Base-by-base conservation (phyloP, 1,140 invertebrate genomes). In the Ephestia elutella region DNA sequence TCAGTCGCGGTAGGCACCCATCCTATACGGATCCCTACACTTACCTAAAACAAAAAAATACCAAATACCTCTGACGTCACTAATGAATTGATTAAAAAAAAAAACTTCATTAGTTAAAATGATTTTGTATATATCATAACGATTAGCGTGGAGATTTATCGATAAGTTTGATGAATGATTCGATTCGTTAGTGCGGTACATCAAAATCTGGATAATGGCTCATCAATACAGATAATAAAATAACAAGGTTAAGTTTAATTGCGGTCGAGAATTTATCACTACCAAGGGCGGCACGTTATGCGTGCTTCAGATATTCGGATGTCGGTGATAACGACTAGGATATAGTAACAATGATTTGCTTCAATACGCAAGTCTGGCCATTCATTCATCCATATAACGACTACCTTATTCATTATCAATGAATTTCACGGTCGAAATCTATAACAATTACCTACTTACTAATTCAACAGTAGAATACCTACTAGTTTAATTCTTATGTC, bases 211-310 rank as follows among this genome's bases (percentile, higher is more conserved):
- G 28, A 32, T 32, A 54, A 54, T 55, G 48, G 38, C 49, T 38
- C 54, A 49, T 63, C 59, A 64, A 76, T 75, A 65, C 68, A 69
- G 64, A 68, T 67, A 69, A 62, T 71, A 60, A 61, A 60, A 58
- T 67, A 66, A 70, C 71, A 70, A 79, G 71, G 76, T 66, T 59
- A 56, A 19, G 18, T 5, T 65, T 78, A 70, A 79, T 75, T 67
- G 68, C 60, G 50, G 58, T 65, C 48, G 54, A 59, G 61, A 44
- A 69, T 66, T 63, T 59, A 60, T 57, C 57, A 54, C 48, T 62
- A 56, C 49, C 68, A 73, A 73, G 63, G 73, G 71, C 61, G 59
- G 68, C 73, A 78, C 71, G 78, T 65, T 64, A 56, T 69, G 68
- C 78, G 74, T 81, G 76, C 65, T 66, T 64, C 58, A 71, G 54